These are phyloP conservation scores for Scolopax mira DNA, from an alignment of 2,113 vertebrate species.

Conservation along the genomic window DNA sequence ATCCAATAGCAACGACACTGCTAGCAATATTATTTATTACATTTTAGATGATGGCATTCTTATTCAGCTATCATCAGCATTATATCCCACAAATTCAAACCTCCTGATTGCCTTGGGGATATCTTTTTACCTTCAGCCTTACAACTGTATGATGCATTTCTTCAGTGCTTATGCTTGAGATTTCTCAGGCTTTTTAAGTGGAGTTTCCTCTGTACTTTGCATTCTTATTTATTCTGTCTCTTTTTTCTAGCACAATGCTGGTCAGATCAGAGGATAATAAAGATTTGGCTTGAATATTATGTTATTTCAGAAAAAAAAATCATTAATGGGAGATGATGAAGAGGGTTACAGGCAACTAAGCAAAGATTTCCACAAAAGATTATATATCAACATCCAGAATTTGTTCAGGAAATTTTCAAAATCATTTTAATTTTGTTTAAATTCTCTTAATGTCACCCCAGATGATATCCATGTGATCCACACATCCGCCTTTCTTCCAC, in stretches of 20 bases:
- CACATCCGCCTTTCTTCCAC: background rate
- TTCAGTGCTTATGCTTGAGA: background rate
- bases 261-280: background rate
- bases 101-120: slow-evolving; percentile 32
- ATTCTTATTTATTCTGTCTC: background rate
- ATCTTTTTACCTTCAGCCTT: slow-evolving; percentile 30
- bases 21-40: slow-evolving; percentile 19
- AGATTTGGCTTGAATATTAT: slow-evolving; percentile 8
- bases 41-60: slow-evolving; percentile 20
- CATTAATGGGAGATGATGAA: background rate
- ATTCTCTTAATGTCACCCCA: background rate
- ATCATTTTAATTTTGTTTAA: background rate
- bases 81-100: slow-evolving; percentile 30
- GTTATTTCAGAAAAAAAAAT: background rate
- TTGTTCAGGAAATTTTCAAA: background rate
- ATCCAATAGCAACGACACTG: background rate
- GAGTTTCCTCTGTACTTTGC: background rate
- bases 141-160: background rate
- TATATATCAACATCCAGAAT: background rate
- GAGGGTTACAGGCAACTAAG: background rate
- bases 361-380: background rate
- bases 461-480: background rate
- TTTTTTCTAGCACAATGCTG: background rate
- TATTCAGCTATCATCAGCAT: slow-evolving; percentile 17
- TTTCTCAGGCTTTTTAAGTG: background rate